Conservation (phyloP, 2,888 invertebrate species). For the Patella depressa region DNA sequence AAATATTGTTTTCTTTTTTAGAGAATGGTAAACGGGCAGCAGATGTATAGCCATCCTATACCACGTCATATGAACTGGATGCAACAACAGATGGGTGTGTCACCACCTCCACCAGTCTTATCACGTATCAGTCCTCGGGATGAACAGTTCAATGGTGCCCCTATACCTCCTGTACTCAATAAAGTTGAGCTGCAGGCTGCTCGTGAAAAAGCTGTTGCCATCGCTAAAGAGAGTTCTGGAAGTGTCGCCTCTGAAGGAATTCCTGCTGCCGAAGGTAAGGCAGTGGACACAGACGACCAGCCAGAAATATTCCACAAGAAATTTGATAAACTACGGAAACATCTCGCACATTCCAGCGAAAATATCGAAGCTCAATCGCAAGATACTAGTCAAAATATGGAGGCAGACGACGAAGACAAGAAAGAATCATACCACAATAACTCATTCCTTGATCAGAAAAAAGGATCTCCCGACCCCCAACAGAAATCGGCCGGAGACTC, state of each 20-base stretch:
- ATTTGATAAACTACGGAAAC: constrained; percentile 62
- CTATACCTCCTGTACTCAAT: not conserved
- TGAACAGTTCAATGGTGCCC: constrained; percentile 5
- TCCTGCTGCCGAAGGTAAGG: constrained; percentile 14
- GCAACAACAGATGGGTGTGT: constrained; percentile 23
- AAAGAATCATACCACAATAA: constrained; percentile 18
- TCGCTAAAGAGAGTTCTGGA: constrained; percentile 11
- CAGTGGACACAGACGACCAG: constrained; percentile 23
- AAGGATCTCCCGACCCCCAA: constrained; percentile 18
- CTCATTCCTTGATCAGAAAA: constrained; percentile 10
- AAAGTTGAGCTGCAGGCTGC: not conserved
- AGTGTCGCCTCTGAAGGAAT: constrained; percentile 13
- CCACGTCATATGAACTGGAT: constrained; percentile 14
- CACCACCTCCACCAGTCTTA: constrained; percentile 28
- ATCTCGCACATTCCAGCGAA: constrained; percentile 31
- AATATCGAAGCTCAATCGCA: constrained; percentile 6
- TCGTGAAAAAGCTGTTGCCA: constrained; percentile 13
- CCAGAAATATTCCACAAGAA: constrained; percentile 55
- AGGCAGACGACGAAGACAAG: constrained; percentile 25
- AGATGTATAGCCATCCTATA: constrained; percentile 11
- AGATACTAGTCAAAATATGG: constrained; percentile 14
- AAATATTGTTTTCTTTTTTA: not conserved
- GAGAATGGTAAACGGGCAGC: constrained; percentile 24
- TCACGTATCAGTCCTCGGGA: constrained; percentile 24
- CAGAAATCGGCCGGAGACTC: constrained; percentile 56